Base-by-base conservation (phyloP, 2,888 invertebrate genomes). In the Tubulanus polymorphus region DNA sequence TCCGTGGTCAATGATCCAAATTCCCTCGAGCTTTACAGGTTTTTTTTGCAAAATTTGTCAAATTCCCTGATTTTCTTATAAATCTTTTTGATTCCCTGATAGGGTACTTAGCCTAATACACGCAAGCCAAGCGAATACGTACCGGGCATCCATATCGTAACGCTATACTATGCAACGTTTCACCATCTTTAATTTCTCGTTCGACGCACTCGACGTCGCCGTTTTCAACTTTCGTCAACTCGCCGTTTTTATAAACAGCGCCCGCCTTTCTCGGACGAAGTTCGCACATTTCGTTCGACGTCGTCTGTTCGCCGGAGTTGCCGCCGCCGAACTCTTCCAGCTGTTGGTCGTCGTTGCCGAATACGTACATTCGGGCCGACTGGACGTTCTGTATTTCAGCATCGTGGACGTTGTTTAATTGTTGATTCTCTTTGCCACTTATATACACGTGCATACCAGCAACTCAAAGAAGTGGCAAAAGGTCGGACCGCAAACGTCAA, bases 111-210 rank as follows among this genome's bases (percentile, higher is more conserved):
- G n/a, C n/a, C n/a, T n/a, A n/a, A n/a, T n/a, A n/a, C n/a, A n/a
- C n/a, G n/a, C n/a, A n/a, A n/a, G n/a, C n/a, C n/a, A n/a, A n/a
- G n/a, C n/a, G n/a, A 46, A n/a, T 3, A 63, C 67, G 63, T 62
- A 74, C 74, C 59, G 68, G 69, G 59, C 72, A 73, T 30, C 71
- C 68, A 63, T 71, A 74, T 54, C 69, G 71, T 8, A 74, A 58
- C 5, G 73, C 66, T 29, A 73, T 49, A 48, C 71, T 69, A 37
- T 68, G 71, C 26, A 74, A 53, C 1, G 72, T 70, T 49, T 74
- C 74, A 5, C 65, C 72, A 28, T 73, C 70, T 6, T 20, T 20
- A 12, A 59, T 27, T 26, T 30, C 23, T 46, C 45, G 49, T 30
- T 59, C 59, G 25, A 59, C 37, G 50, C 30, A 47, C 2, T 37